Conservation (phyloP, 37 sponge, comb jelly and placozoan species). For the Tethya wilhelma region DNA sequence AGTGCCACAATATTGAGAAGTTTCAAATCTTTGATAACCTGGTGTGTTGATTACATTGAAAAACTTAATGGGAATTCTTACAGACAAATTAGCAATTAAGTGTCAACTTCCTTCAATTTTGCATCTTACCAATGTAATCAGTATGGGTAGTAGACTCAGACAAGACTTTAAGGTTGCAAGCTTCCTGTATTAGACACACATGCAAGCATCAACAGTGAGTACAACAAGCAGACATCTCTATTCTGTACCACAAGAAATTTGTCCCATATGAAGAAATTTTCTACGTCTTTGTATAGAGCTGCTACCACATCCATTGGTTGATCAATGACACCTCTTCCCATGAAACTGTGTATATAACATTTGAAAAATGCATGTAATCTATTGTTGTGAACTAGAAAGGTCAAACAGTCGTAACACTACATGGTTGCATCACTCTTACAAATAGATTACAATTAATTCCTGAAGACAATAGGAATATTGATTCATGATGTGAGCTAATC, state of each 20-base stretch:
- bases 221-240: no score
- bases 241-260: conserved; percentile 38
- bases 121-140: conserved; percentile 4
- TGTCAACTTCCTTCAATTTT: background rate
- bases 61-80: no score
- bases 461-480: no score
- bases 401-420: no score
- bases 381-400: no score
- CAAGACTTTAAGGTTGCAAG: background rate
- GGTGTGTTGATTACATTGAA: background rate
- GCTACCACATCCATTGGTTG: conserved; percentile 36
- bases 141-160: background rate
- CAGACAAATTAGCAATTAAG: no score
- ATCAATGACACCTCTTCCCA: conserved; percentile 63
- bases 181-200: conserved; percentile 11
- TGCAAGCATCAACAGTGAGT: background rate
- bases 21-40: conserved; percentile 26
- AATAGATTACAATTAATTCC: no score
- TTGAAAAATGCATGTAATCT: no score
- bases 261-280: conserved; percentile 23
- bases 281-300: conserved; percentile 3
- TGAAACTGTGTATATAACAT: conserved; percentile 35
- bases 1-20: background rate
- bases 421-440: no score
- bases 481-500: no score